Evolutionary conservation across 2,888 invertebrate species (phyloP).

Genomic region (Tenthredo distinguenda): DNA sequence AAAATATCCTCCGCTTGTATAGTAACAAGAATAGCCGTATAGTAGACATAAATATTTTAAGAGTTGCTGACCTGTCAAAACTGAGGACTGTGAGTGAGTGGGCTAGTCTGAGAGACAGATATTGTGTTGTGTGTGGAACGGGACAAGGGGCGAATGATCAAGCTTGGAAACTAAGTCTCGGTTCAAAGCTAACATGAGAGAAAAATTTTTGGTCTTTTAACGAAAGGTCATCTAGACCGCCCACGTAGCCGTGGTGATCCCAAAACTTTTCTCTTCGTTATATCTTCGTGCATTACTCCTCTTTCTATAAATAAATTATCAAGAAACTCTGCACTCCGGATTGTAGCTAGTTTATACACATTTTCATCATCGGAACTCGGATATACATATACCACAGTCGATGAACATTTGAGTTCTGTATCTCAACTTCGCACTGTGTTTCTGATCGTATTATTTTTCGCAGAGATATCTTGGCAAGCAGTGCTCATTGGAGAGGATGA

Average conservation of each 20-base stretch:
- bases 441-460: background rate
- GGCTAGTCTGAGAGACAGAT: constrained; percentile 55
- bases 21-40: constrained; percentile 64
- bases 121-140: constrained; percentile 48
- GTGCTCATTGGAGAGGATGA: background rate
- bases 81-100: constrained; percentile 60
- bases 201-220: constrained; percentile 35
- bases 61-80: constrained; percentile 70
- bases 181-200: constrained; percentile 36
- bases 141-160: constrained; percentile 42
- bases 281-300: background rate
- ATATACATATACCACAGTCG: background rate
- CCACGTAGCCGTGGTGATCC: constrained; percentile 18
- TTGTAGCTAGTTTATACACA: background rate
- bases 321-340: background rate
- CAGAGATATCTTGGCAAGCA: background rate
- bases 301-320: constrained; percentile 43
- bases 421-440: background rate
- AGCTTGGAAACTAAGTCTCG: constrained; percentile 35
- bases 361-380: background rate
- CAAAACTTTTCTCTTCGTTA: constrained; percentile 44
- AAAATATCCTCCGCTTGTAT: constrained; percentile 22
- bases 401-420: background rate
- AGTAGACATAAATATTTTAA: constrained; percentile 65
- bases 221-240: constrained; percentile 46